A percentile compares a stretch with the other conserved stretches of the same genome.
phyloP scores from a whole-genome alignment of 1,140 invertebrate genomes.

The Chironomus tepperi region DNA sequence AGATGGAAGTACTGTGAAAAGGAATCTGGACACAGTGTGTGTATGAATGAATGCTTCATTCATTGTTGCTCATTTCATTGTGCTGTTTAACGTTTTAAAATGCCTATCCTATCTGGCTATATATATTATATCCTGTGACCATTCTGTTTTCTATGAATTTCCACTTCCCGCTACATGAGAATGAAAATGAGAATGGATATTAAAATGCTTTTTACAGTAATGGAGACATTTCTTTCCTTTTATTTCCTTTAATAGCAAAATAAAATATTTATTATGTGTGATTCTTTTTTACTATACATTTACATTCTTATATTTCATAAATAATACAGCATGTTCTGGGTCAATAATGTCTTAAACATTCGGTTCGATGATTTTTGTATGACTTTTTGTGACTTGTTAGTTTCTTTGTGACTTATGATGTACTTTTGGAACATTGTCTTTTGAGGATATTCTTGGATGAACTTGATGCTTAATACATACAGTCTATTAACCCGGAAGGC shows the following conservation, averaged over 20 bases:
- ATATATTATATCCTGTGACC: slow-evolving; percentile 14
- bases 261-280: slow-evolving; percentile 2
- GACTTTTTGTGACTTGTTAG: too few relatives aligned
- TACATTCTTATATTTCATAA: too few relatives aligned
- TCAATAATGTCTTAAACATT: too few relatives aligned
- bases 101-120: background rate
- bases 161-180: background rate
- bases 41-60: background rate
- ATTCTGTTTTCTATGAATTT: slow-evolving; percentile 16
- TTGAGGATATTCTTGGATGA: too few relatives aligned
- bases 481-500: too few relatives aligned
- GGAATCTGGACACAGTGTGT: slow-evolving; percentile 3
- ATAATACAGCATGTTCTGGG: too few relatives aligned
- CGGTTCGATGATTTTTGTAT: too few relatives aligned
- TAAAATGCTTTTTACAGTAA: slow-evolving; percentile 20
- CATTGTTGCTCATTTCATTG: background rate
- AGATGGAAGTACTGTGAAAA: background rate
- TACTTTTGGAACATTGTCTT: too few relatives aligned
- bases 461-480: too few relatives aligned
- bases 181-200: slow-evolving; percentile 3
- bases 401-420: too few relatives aligned
- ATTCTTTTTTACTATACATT: background rate
- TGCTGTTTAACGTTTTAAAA: background rate
- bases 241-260: background rate
- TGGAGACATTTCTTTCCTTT: background rate